Percentiles rank a stretch among this genome's conserved stretches.
These are phyloP conservation scores for Pseudomyrmex flavicornis DNA, from an alignment of 1,140 invertebrate genomes.

Conservation along the genomic window DNA sequence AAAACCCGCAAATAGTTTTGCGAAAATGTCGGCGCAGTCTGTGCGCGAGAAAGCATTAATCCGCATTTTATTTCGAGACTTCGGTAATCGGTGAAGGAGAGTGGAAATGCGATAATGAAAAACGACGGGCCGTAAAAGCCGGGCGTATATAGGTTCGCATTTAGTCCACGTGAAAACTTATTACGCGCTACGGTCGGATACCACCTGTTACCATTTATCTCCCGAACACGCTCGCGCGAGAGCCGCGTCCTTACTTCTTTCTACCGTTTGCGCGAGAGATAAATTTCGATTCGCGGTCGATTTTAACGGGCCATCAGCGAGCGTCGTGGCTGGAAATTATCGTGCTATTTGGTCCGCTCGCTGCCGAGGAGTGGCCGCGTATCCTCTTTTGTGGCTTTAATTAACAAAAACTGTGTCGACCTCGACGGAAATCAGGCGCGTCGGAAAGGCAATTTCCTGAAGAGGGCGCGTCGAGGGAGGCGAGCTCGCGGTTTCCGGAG, in stretches of 20 bases:
- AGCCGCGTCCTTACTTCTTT: conserved; percentile 30
- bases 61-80: conserved; percentile 45
- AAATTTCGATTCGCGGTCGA: conserved; percentile 35
- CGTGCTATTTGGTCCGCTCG: neutral
- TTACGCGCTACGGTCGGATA: conserved; percentile 51
- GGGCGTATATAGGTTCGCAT: conserved; percentile 54
- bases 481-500: neutral
- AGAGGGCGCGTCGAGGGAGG: neutral
- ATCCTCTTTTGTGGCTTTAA: neutral
- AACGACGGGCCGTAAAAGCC: conserved; percentile 41
- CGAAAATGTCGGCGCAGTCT: neutral
- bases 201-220: conserved; percentile 61
- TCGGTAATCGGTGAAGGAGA: conserved; percentile 28
- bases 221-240: conserved; percentile 28
- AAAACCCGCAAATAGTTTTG: neutral
- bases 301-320: conserved; percentile 5
- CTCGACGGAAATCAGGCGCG: neutral
- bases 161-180: conserved; percentile 59
- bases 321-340: neutral
- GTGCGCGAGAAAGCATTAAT: conserved; percentile 16
- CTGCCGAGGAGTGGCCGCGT: neutral
- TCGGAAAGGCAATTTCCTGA: conserved; percentile 1
- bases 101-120: conserved; percentile 52
- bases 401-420: conserved; percentile 37
- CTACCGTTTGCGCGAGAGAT: neutral